Evolutionary conservation across 2,888 invertebrate genomes (phyloP), one percentile per base, ranked within the genome.

Genomic region (Hermodice carunculata): DNA sequence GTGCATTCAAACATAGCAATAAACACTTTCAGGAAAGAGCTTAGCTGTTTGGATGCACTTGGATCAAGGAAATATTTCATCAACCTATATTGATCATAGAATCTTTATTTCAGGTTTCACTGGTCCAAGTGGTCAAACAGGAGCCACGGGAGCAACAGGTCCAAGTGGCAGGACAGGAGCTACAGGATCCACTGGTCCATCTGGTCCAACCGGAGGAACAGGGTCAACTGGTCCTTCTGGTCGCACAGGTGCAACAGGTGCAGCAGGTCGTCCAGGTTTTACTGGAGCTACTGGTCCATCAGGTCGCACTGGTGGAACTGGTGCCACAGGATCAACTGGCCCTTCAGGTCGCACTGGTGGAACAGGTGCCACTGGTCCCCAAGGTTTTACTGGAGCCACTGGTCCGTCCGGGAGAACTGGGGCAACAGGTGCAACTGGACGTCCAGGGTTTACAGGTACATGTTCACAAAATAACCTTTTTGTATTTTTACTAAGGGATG

Each of bases 231-330:
- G 37, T 17, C 11, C 8, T 11, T 37, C 37, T 37, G 37, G 37
- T 11, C 17, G 8, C 37, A 37, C 8, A 11, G 37, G 37, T 11
- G 17, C 37, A 37, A 37, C 17, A 17, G 37, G 37, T n/a, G n/a
- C 17, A 4, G 26, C 19, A 8, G 56, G 51, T 37, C 29, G 26
- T 22, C 22, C 61, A 22, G 66, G n/a, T n/a, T n/a, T n/a, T n/a
- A n/a, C n/a, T n/a, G n/a, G n/a, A 17, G 37, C 37, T 37, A 17
- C 37, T 37, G 37, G 37, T 11, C 37, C 37, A 37, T 17, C 37
- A 37, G 37, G 37, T 11, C 8, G 8, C 37, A 37, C 8, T 37
- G 37, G 37, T 37, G 8, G 8, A 17, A 11, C 17, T 17, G 17
- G 11, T 37, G 8, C 37, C 8, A 37, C 11, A 37, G 17, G 8